Conservation (phyloP, 2,888 invertebrate species). For the Tethea ocularis region DNA sequence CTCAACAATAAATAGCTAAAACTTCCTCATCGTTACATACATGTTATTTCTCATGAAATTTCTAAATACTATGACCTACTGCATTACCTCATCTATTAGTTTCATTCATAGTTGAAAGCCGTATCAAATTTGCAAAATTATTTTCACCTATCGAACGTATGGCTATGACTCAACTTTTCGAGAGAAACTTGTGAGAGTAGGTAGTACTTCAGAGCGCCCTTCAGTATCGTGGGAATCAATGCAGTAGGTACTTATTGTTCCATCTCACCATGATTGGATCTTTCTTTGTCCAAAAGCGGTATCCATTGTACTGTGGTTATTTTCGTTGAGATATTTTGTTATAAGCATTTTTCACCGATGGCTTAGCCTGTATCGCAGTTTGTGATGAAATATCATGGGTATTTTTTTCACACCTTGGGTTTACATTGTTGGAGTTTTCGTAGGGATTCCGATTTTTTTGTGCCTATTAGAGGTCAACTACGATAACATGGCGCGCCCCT, state of each 20-base stretch:
- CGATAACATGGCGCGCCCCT: too few species aligned
- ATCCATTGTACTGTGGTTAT: slow-evolving; percentile 1
- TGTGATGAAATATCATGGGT: too few species aligned
- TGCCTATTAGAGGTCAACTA: too few species aligned
- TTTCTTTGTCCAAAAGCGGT: background rate
- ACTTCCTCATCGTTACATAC: background rate
- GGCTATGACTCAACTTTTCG: background rate
- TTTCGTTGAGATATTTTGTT: background rate
- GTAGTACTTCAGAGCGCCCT: background rate
- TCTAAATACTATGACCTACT: background rate
- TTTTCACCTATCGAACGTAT: background rate
- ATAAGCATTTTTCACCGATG: too few species aligned
- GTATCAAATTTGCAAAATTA: background rate
- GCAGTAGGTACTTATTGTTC: background rate
- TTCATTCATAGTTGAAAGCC: slow-evolving; percentile 2
- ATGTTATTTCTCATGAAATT: background rate
- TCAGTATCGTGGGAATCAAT: background rate
- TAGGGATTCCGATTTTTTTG: too few species aligned
- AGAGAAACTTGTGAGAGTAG: background rate
- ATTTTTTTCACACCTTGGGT: too few species aligned
- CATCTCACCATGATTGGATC: background rate
- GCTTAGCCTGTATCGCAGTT: too few species aligned
- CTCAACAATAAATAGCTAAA: background rate
- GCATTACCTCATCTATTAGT: background rate
- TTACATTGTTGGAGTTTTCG: too few species aligned